A percentile compares a stretch with the other conserved stretches of the same genome.
Evolutionary conservation across 2,113 vertebrate species (phyloP).

Genomic region (Sminthopsis crassicaudata): DNA sequence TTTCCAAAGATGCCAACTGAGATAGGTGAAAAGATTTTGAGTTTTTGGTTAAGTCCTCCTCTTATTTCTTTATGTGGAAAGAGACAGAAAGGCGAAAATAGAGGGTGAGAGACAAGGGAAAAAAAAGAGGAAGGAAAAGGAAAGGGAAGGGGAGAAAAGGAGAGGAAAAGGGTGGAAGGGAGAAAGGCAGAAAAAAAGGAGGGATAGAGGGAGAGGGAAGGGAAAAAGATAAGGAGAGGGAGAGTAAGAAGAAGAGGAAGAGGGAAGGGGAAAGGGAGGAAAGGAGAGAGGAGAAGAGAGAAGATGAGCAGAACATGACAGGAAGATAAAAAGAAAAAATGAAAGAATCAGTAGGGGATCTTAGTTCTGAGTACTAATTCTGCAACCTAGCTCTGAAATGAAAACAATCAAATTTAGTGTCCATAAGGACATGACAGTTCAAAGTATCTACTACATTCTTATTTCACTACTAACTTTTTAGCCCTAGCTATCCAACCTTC

Average conservation of each 20-base stretch:
- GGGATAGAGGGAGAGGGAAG: accelerated
- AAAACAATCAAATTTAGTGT: background rate
- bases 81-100: constrained; percentile 6
- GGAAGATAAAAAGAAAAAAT: background rate
- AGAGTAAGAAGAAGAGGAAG: no score
- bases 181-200: no score
- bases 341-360: background rate
- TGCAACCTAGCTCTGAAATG: background rate
- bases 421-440: background rate
- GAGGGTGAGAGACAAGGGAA: background rate
- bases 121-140: background rate
- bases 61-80: background rate
- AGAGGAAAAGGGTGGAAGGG: no score
- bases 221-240: background rate
- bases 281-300: background rate
- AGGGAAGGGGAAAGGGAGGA: no score
- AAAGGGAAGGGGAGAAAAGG: no score
- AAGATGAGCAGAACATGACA: background rate
- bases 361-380: background rate
- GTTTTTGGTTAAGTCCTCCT: background rate
- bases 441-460: background rate
- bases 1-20: background rate
- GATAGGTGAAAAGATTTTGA: background rate
- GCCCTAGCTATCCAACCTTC: background rate
- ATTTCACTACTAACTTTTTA: background rate